These are phyloP conservation scores for Steinernema scapterisci DNA, from an alignment of 2,888 invertebrate genomes.

Conservation along the genomic window DNA sequence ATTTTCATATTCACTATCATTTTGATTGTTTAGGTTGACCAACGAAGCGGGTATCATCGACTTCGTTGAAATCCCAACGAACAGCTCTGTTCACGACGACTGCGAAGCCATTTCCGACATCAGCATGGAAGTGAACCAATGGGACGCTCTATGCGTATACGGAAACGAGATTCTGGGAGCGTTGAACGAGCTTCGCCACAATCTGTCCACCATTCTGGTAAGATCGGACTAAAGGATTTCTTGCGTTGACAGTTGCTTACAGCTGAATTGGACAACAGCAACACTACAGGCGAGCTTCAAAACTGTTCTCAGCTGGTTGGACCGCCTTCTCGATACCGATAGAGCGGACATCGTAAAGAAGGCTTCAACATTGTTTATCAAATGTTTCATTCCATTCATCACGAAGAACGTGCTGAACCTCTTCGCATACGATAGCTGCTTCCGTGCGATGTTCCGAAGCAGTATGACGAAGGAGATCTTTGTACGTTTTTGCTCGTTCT, in stretches of 20 bases:
- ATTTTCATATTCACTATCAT: too few relatives aligned
- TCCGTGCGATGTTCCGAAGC: slow-evolving; percentile 34
- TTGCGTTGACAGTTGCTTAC: slow-evolving; percentile 31
- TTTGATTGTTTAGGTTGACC: slow-evolving; percentile 10
- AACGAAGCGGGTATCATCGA: slow-evolving; percentile 19
- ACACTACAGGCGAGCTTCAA: slow-evolving; percentile 40
- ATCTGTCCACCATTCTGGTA: slow-evolving; percentile 55
- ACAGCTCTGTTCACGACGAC: slow-evolving; percentile 42
- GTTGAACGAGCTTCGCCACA: slow-evolving; percentile 60
- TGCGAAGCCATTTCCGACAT: slow-evolving; percentile 50
- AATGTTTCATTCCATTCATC: slow-evolving; percentile 47
- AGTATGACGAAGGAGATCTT: slow-evolving; percentile 39
- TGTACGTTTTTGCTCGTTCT: too few relatives aligned
- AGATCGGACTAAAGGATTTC: background rate
- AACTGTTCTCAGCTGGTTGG: slow-evolving; percentile 43
- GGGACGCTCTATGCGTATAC: slow-evolving; percentile 65
- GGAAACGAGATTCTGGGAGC: slow-evolving; percentile 60
- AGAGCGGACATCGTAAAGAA: slow-evolving; percentile 35
- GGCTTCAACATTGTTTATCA: slow-evolving; percentile 40
- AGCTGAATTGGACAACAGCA: slow-evolving; percentile 45
- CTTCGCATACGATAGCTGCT: slow-evolving; percentile 41
- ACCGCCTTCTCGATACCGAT: slow-evolving; percentile 36
- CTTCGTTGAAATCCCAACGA: slow-evolving; percentile 30
- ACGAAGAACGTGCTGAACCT: slow-evolving; percentile 8
- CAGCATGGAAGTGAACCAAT: slow-evolving; percentile 59